Evolutionary conservation across 2,888 invertebrate species (phyloP), one percentile per base, ranked within the genome.

Genomic region (Diaperis boleti): DNA sequence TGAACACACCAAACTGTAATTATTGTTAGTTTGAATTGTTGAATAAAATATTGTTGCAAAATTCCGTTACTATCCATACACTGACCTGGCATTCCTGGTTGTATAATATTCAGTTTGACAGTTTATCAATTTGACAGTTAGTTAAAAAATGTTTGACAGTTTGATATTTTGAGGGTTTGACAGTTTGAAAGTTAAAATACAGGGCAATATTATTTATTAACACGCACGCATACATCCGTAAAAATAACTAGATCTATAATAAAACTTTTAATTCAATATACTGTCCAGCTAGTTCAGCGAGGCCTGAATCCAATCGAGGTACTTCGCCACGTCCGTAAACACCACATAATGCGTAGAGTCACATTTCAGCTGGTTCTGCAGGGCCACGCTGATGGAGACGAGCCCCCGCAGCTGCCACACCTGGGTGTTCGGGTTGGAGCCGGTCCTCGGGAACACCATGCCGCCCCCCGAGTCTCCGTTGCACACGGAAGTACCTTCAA

Each of bases 401-500:
- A 88, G 74, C 0, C 87, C 87, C 39, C 79, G 64, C 2, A 81
- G 49, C 59, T 79, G 78, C 79, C 79, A 64, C 2, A 74, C 55
- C 2, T 72, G 68, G 17, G 70, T 76, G 4, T 65, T 49, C 2
- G 66, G 65, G 17, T 68, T 70, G 0, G 74, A 69, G 2, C 71
- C 71, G 2, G 67, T 14, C 65, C 72, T 78, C 0, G 79, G 76
- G 39, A 82, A 78, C 1, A 79, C 78, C 75, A 82, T 75, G 0
- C 81, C 82, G 3, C 81, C 81, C 1, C 82, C 82, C 2, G 81
- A 82, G 68, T 83, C 82, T 0, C 82, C 82, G 49, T 81, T 82
- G 76, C 87, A 87, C 0, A 86, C 87, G 0, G 86, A 86, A 0
- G 86, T 86, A 64, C 86, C 87, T 87, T 44, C 35, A 75, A 54